These are phyloP conservation scores for Paramormyrops hopkinsi DNA, from an alignment of 2,797 vertebrate genomes.

Conservation along the genomic window DNA sequence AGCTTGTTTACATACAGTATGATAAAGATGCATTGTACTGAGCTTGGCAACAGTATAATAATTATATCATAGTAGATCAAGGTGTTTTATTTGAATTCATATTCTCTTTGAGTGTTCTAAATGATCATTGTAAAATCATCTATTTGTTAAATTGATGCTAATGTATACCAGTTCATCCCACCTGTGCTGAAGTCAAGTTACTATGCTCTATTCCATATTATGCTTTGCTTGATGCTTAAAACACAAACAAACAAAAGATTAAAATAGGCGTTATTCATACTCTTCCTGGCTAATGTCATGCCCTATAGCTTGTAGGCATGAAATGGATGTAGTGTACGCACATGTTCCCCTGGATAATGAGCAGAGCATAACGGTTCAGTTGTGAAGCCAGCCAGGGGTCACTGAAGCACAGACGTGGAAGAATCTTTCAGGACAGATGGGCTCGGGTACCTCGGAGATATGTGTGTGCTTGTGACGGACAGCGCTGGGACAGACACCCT, in stretches of 20 bases:
- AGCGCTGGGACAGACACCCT: constrained; percentile 24
- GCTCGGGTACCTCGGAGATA: constrained; percentile 24
- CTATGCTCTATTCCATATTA: not conserved
- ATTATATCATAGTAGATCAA: not conserved
- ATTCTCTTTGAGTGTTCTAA: not conserved
- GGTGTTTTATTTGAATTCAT: not conserved
- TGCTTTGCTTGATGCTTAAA: not conserved
- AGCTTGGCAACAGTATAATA: not conserved
- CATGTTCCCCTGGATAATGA: not conserved
- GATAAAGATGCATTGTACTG: not conserved
- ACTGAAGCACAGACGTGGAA: constrained; percentile 31
- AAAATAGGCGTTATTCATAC: not conserved
- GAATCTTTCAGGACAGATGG: constrained; percentile 34
- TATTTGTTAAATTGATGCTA: not conserved
- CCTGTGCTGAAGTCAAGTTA: not conserved
- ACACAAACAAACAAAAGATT: not conserved
- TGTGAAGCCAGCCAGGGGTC: constrained; percentile 20
- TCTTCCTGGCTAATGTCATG: not conserved
- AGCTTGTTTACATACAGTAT: not conserved
- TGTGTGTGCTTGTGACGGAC: constrained; percentile 19
- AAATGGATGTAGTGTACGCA: not conserved
- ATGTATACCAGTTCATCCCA: not conserved
- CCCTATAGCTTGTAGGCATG: not conserved
- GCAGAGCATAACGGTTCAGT: not conserved
- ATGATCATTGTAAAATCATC: not conserved